These are phyloP conservation scores for Diarsia mendica DNA, from an alignment of 2,888 invertebrate genomes.

Conservation along the genomic window DNA sequence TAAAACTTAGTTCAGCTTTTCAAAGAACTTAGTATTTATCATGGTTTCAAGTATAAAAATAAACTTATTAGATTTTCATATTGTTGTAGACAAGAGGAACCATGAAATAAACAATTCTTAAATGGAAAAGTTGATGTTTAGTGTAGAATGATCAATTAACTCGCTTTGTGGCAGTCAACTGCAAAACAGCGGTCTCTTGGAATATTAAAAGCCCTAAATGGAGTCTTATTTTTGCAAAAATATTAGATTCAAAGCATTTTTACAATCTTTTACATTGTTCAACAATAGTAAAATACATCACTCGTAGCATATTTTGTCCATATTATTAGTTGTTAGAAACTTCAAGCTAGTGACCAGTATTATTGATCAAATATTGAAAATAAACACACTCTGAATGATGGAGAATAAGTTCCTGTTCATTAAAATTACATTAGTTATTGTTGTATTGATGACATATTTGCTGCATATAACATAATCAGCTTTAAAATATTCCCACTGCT, in stretches of 20 bases:
- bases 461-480: no score
- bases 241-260: no score
- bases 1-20: neutral
- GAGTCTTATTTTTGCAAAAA: neutral
- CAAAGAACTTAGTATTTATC: neutral
- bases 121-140: conserved; percentile 4
- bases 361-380: conserved; percentile 45
- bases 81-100: neutral
- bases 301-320: neutral
- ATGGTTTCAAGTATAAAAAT: neutral
- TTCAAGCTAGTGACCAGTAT: conserved; percentile 2
- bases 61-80: neutral
- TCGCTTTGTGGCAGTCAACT: neutral
- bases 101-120: neutral
- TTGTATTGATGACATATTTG: neutral
- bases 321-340: neutral
- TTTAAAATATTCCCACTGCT: no score
- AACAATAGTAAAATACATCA: neutral
- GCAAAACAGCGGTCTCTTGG: neutral
- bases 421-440: neutral
- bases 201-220: neutral
- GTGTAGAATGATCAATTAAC: neutral
- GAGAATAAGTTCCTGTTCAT: neutral
- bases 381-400: neutral
- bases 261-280: no score